These are phyloP conservation scores for Oreochromis grahami DNA, from an alignment of 2,797 vertebrate species.

Conservation along the genomic window DNA sequence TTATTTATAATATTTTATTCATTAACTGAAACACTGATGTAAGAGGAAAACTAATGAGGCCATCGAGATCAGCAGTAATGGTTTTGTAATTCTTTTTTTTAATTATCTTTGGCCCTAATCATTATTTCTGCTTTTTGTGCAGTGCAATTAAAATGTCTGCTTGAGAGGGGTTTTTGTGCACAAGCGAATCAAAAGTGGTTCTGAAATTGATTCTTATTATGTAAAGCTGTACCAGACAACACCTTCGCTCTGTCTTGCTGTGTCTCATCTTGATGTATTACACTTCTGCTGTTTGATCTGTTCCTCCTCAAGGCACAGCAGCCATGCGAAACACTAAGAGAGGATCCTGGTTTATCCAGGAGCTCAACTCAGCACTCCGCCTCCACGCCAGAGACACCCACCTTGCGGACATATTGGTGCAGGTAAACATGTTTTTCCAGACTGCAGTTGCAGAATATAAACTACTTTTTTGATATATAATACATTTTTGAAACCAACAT, in stretches of 20 bases:
- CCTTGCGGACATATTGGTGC: constrained; percentile 92
- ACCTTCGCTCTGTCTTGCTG: not conserved
- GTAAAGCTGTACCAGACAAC: not conserved
- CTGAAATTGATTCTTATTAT: not conserved
- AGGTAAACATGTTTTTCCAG: constrained; percentile 69
- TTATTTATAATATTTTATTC: not conserved
- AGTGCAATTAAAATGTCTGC: not conserved
- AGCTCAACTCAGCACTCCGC: constrained; percentile 84
- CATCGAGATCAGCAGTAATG: not conserved
- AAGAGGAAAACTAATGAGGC: not conserved
- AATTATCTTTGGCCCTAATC: not conserved
- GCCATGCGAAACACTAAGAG: constrained; percentile 96
- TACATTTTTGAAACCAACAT: not conserved
- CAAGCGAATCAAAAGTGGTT: not conserved
- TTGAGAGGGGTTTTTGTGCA: not conserved
- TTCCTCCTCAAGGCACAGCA: constrained; percentile 80
- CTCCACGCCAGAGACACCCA: constrained; percentile 85
- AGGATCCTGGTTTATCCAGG: constrained; percentile 96
- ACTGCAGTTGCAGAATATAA: not conserved
- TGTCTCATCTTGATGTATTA: not conserved
- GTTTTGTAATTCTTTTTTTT: not conserved
- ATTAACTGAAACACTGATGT: not conserved
- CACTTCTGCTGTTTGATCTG: not conserved
- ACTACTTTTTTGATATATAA: not conserved
- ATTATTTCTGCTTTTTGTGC: not conserved